Evolutionary conservation across 2,888 invertebrate genomes (phyloP).

Genomic region (Drosophila nr. medialis): DNA sequence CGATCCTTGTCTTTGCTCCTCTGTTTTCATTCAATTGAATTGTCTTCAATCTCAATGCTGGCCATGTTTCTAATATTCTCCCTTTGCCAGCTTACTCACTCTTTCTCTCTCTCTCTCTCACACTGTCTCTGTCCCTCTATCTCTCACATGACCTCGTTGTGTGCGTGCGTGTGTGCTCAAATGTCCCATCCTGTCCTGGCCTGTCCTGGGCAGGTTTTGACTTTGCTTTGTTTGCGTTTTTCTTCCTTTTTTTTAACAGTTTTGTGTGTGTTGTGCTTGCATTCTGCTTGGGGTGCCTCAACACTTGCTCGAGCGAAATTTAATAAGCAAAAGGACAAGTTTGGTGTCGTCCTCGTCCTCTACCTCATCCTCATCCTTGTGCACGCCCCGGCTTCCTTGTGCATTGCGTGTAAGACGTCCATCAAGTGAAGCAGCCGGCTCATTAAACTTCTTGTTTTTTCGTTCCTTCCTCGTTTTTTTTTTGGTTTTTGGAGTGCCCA

Average conservation of each 20-base stretch:
- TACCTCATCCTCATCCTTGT: background rate
- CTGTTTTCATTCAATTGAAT: slow-evolving; percentile 70
- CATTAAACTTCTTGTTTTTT: slow-evolving; percentile 67
- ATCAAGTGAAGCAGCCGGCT: slow-evolving; percentile 73
- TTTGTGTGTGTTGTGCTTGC: slow-evolving; percentile 29
- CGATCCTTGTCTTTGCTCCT: slow-evolving; percentile 55
- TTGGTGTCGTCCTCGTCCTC: slow-evolving; percentile 61
- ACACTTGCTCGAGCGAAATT: slow-evolving; percentile 75
- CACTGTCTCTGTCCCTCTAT: background rate
- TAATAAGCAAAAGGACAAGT: slow-evolving; percentile 79
- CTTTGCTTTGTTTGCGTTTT: slow-evolving; percentile 77
- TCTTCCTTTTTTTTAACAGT: slow-evolving; percentile 3
- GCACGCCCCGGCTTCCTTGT: slow-evolving; percentile 10
- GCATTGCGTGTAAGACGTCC: slow-evolving; percentile 74
- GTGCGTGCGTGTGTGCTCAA: slow-evolving; percentile 19
- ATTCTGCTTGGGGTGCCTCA: slow-evolving; percentile 60
- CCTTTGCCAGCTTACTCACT: slow-evolving; percentile 43
- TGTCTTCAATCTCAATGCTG: slow-evolving; percentile 67
- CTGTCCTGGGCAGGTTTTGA: slow-evolving; percentile 45
- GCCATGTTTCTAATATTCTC: background rate
- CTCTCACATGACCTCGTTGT: slow-evolving; percentile 31
- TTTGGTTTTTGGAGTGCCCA: slow-evolving; percentile 12
- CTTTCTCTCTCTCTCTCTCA: background rate
- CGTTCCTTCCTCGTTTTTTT: background rate
- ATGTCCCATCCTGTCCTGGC: slow-evolving; percentile 5